Percentiles rank a stretch among this genome's conserved stretches.
Conservation (phyloP, 2,797 vertebrate species). For the Crocodylus rhombifer region DNA sequence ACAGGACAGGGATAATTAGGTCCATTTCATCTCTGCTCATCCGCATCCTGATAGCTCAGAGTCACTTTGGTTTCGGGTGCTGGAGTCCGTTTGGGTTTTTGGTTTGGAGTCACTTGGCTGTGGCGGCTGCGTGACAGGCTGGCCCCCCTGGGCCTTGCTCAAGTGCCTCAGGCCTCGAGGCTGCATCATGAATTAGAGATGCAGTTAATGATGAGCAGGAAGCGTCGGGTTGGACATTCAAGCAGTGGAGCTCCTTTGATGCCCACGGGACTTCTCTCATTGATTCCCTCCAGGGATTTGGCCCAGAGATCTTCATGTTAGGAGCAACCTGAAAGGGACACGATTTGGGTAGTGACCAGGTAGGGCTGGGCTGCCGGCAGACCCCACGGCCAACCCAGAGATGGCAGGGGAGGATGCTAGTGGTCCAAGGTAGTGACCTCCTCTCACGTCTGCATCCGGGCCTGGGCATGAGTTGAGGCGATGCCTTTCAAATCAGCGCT, state of each 20-base stretch:
- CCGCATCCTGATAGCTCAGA: not conserved
- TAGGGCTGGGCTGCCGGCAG: too few relatives aligned
- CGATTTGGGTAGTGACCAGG: not conserved
- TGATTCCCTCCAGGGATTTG: accelerated
- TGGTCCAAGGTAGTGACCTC: too few relatives aligned
- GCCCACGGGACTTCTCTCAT: not conserved
- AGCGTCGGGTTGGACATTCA: not conserved
- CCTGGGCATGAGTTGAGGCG: too few relatives aligned
- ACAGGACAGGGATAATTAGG: not conserved
- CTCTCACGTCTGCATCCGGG: too few relatives aligned
- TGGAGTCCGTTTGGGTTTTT: not conserved
- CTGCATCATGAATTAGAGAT: not conserved
- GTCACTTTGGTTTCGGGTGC: not conserved
- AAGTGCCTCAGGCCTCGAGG: not conserved
- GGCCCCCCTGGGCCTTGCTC: not conserved
- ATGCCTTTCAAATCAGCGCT: too few relatives aligned
- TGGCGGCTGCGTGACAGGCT: not conserved
- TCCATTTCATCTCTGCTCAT: not conserved
- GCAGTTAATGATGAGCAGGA: slow-evolving; percentile 40
- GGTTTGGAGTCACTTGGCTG: not conserved
- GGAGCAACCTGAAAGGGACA: accelerated
- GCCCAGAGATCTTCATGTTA: not conserved
- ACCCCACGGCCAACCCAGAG: too few relatives aligned
- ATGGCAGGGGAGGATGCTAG: too few relatives aligned
- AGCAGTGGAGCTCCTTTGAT: not conserved